Evolutionary conservation across 53 echinoderm and acorn worm species (phyloP).

Genomic region (Paracentrotus lividus): DNA sequence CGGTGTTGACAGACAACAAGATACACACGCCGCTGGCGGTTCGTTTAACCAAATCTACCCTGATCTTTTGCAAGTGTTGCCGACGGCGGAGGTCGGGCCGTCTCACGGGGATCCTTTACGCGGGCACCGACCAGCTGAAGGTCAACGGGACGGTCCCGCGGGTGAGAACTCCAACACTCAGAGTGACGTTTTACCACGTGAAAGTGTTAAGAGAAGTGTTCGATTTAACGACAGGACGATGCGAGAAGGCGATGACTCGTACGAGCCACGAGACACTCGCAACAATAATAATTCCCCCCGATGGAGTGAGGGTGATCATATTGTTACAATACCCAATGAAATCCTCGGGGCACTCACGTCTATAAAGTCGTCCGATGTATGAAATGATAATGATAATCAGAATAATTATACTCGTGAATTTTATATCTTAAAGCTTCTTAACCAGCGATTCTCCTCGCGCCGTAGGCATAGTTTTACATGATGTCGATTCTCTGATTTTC

Average conservation of each 20-base stretch:
- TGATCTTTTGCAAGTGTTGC: slow-evolving; percentile 65
- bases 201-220: slow-evolving; percentile 56
- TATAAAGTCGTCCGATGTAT: slow-evolving; percentile 68
- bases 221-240: slow-evolving; percentile 54
- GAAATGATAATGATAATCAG: background rate
- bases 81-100: slow-evolving; percentile 11
- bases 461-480: too few relatives aligned
- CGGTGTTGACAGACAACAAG: slow-evolving; percentile 60
- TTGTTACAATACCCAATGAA: slow-evolving; percentile 68
- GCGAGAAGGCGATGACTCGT: background rate
- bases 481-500: background rate
- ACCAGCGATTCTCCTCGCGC: too few relatives aligned
- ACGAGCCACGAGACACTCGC: background rate
- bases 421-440: too few relatives aligned
- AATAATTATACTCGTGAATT: background rate
- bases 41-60: slow-evolving; percentile 67
- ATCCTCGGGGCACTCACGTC: slow-evolving; percentile 53
- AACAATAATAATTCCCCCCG: slow-evolving; percentile 10
- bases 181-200: slow-evolving; percentile 1
- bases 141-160: background rate
- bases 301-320: slow-evolving; percentile 63
- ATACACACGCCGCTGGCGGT: slow-evolving; percentile 29
- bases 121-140: slow-evolving; percentile 1
- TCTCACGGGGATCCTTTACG: slow-evolving; percentile 9
- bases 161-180: background rate